phyloP scores from a whole-genome alignment of 1,140 invertebrate genomes.

The Eriosoma lanigerum region DNA sequence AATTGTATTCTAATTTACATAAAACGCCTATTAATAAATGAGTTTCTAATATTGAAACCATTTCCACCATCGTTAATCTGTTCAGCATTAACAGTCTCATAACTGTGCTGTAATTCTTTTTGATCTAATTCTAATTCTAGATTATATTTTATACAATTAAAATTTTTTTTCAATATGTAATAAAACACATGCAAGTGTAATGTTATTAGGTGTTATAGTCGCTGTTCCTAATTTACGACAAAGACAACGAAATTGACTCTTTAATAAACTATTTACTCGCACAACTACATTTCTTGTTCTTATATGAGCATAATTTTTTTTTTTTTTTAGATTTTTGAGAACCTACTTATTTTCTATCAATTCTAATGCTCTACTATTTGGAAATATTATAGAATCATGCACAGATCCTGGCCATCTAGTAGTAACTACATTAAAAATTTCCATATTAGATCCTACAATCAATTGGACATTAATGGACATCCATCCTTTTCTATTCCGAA shows the following conservation, averaged over 20 bases:
- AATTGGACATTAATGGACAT: constrained; percentile 58
- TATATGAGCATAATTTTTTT: neutral
- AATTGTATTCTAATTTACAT: neutral
- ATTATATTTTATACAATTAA: neutral
- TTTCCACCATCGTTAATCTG: neutral
- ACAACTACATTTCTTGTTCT: neutral
- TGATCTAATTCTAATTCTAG: neutral
- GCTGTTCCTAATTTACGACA: constrained; percentile 11
- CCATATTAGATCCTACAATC: constrained; percentile 56
- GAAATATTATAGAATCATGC: constrained; percentile 57
- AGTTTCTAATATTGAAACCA: constrained; percentile 8
- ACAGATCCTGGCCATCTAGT: constrained; percentile 58
- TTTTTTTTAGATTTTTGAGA: neutral
- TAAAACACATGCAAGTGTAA: neutral
- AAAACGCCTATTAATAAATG: constrained; percentile 5
- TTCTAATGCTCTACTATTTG: constrained; percentile 48
- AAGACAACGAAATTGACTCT: neutral
- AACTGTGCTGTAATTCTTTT: neutral
- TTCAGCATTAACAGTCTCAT: neutral
- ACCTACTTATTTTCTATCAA: neutral
- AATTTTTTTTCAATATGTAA: neutral
- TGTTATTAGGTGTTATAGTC: neutral
- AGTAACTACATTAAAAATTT: constrained; percentile 58
- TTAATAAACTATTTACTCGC: neutral
- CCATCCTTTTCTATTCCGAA: constrained; percentile 58